Conservation (phyloP, 2,797 vertebrate genomes). For the Phaenicophaeus curvirostris region DNA sequence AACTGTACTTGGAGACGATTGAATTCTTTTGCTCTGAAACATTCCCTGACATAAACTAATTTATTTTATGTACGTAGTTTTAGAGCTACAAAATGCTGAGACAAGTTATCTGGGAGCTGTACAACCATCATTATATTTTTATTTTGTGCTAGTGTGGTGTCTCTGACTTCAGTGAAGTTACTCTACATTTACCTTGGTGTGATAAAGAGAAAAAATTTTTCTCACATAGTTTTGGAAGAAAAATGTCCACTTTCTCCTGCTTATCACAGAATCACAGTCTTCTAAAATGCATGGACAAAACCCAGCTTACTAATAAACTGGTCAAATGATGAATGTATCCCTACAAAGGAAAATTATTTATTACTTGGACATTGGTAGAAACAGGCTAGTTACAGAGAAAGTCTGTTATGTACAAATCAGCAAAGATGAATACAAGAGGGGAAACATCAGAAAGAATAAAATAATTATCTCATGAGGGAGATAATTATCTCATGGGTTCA, state of each 20-base stretch:
- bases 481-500: too few species aligned
- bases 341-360: not conserved
- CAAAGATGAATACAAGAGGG: not conserved
- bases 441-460: not conserved
- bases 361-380: not conserved
- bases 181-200: not conserved
- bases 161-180: not conserved
- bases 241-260: not conserved
- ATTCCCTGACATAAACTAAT: not conserved
- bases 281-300: not conserved
- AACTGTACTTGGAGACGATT: not conserved
- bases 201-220: not conserved
- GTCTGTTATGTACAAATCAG: not conserved
- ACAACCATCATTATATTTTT: not conserved
- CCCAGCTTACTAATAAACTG: not conserved
- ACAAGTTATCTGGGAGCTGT: not conserved
- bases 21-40: not conserved
- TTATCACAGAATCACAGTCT: not conserved
- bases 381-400: not conserved
- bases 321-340: not conserved
- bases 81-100: not conserved
- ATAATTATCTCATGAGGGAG: not conserved
- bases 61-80: not conserved
- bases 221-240: not conserved
- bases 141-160: not conserved